These are phyloP conservation scores for Watsonalla binaria DNA, from an alignment of 2,888 invertebrate genomes.

Conservation along the genomic window DNA sequence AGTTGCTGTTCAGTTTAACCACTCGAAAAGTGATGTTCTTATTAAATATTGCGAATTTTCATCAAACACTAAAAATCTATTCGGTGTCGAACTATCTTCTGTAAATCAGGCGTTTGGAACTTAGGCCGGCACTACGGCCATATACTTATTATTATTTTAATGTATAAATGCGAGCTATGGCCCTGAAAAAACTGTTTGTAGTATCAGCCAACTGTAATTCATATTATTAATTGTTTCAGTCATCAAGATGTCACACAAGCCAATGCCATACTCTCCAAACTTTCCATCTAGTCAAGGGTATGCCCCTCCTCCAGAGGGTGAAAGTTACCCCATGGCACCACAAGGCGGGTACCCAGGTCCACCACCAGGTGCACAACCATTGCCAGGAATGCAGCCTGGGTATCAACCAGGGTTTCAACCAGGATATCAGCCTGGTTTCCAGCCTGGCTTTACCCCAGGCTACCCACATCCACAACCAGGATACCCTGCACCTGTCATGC, in stretches of 20 bases:
- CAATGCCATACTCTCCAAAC: conserved; percentile 64
- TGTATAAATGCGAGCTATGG: too few species aligned
- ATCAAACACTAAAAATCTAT: too few species aligned
- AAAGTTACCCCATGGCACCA: conserved; percentile 48
- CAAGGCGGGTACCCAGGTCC: conserved; percentile 56
- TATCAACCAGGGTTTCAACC: conserved; percentile 55
- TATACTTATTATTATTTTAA: too few species aligned
- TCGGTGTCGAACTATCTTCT: too few species aligned
- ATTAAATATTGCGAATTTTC: too few species aligned
- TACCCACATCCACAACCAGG: conserved; percentile 42
- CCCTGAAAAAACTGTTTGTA: not conserved
- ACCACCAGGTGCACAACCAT: conserved; percentile 49
- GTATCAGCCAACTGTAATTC: conserved; percentile 4
- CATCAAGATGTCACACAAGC: conserved; percentile 68
- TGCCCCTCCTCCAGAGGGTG: conserved; percentile 54
- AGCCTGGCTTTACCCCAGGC: conserved; percentile 44
- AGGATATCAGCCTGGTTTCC: conserved; percentile 45
- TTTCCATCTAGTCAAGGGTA: conserved; percentile 67
- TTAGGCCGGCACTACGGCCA: too few species aligned
- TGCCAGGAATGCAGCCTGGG: conserved; percentile 61
- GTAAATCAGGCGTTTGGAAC: too few species aligned
- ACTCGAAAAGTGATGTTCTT: too few species aligned
- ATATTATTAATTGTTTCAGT: conserved; percentile 6
- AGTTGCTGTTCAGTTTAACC: too few species aligned
- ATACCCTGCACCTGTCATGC: conserved; percentile 45